Base-by-base conservation (phyloP, 2,888 invertebrate species). In the Diogma glabrata region DNA sequence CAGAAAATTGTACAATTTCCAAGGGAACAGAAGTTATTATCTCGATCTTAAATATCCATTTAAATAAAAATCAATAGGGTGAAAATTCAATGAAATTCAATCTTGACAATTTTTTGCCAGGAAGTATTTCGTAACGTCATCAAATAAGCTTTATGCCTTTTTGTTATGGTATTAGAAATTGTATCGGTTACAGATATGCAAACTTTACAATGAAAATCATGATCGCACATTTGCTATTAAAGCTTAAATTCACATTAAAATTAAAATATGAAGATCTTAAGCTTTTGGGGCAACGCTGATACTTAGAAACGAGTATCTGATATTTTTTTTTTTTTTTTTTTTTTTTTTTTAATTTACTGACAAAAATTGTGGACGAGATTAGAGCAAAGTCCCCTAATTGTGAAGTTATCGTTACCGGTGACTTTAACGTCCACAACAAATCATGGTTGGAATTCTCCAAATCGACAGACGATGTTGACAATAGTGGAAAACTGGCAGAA, bases 51-150 rank as follows among this genome's bases (percentile, higher is more conserved):
- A 2, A 20, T 3, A 12, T 40, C 3, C 40, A 40, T n/a, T 20
- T 4, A 3, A 12, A 14, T 14, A 43, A 43, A 22, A 23, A 43
- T 22, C 14, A 22, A 6, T 43, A 23, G 43, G 43, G 43, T 12
- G 22, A 22, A 2, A 43, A 43, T 12, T 9, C 43, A 22, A 43
- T 14, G 12, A 43, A 10, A 43, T 43, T 43, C n/a, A 12, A 43
- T 43, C n/a, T 23, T 14, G 22, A 43, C 14, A 20, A 43, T 43
- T 43, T 43, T 43, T 23, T 43, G 14, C 43, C 43, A 3, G 43
- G 23, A 8, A 43, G 23, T 9, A 9, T 22, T 12, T 20, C 20
- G 14, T 22, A 43, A 20, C 43, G 43, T 3, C 43, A 20, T 1
- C 17, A 22, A 22, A n/a, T 43, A 3, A 43, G 43, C 9, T 43